Evolutionary conservation across 2,113 vertebrate species (phyloP).

Genomic region (Mandrillus leucophaeus): DNA sequence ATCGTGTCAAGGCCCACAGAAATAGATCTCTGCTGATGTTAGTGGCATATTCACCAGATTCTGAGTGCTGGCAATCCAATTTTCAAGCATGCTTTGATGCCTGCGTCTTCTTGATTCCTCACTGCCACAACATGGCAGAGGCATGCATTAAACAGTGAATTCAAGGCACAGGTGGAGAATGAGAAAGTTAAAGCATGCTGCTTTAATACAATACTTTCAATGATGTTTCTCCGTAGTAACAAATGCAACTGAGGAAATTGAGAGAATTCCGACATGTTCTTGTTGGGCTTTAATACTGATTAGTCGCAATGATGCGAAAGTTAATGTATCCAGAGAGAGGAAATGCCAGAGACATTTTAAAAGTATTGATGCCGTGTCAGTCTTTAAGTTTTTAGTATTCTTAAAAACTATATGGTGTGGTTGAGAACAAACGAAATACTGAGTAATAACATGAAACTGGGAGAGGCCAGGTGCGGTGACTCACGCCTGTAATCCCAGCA

Average conservation of each 20-base stretch:
- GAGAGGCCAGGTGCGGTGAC: background rate
- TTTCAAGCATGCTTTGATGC: background rate
- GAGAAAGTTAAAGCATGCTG: background rate
- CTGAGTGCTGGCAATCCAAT: background rate
- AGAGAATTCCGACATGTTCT: constrained; percentile 37
- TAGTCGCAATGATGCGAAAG: constrained; percentile 19
- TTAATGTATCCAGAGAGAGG: constrained; percentile 51
- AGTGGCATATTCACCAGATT: background rate
- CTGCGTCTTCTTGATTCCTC: background rate
- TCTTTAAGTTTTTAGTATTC: constrained; percentile 37
- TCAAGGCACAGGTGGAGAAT: background rate
- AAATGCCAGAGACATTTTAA: constrained; percentile 9
- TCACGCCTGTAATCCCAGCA: too few species aligned
- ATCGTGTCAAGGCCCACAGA: background rate
- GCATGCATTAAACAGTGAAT: background rate
- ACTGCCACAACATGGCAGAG: background rate
- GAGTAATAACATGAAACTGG: background rate
- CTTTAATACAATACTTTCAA: background rate
- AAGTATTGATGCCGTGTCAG: background rate
- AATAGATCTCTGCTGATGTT: background rate
- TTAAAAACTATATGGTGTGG: background rate
- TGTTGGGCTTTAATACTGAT: constrained; percentile 51
- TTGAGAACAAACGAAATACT: constrained; percentile 11
- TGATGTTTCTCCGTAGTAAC: background rate
- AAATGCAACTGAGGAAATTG: background rate